phyloP scores from a whole-genome alignment of 2,888 invertebrate species.

The Xanthorhoe designata region DNA sequence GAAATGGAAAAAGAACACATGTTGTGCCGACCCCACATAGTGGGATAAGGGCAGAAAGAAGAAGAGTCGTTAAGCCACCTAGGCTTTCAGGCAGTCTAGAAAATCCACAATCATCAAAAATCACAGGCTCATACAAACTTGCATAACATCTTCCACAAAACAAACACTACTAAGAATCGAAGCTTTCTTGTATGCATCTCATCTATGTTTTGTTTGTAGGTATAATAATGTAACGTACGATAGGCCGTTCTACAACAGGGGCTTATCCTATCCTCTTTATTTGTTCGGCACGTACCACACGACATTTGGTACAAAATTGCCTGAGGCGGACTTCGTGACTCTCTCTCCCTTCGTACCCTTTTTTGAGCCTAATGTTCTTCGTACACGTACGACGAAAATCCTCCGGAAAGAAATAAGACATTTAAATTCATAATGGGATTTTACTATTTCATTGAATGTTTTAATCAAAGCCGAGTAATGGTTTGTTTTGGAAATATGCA shows the following conservation, averaged over 20 bases:
- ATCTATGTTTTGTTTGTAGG: conserved; percentile 2
- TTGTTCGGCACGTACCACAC: conserved; percentile 80
- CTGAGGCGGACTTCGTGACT: conserved; percentile 79
- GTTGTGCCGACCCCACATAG: too few relatives aligned
- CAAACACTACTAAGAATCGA: neutral
- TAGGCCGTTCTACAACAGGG: conserved; percentile 43
- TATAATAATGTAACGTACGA: conserved; percentile 12
- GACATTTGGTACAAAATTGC: conserved; percentile 85
- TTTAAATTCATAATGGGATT: conserved; percentile 65
- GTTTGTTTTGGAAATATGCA: neutral
- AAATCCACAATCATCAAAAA: neutral
- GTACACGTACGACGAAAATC: conserved; percentile 72
- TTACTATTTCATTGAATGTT: conserved; percentile 47
- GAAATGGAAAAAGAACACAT: too few relatives aligned
- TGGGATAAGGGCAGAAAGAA: too few relatives aligned
- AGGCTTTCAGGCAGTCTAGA: neutral
- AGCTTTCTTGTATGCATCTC: neutral
- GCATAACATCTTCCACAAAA: too few relatives aligned
- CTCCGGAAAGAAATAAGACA: conserved; percentile 58
- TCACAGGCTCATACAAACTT: neutral
- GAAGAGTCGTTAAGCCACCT: too few relatives aligned
- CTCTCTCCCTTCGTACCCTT: conserved; percentile 67
- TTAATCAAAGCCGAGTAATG: conserved; percentile 38
- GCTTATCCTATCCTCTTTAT: conserved; percentile 80
- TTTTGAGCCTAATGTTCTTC: conserved; percentile 72